Evolutionary conservation across 2,888 invertebrate genomes (phyloP), one percentile per base, ranked within the genome.

Genomic region (Xylota sylvarum): DNA sequence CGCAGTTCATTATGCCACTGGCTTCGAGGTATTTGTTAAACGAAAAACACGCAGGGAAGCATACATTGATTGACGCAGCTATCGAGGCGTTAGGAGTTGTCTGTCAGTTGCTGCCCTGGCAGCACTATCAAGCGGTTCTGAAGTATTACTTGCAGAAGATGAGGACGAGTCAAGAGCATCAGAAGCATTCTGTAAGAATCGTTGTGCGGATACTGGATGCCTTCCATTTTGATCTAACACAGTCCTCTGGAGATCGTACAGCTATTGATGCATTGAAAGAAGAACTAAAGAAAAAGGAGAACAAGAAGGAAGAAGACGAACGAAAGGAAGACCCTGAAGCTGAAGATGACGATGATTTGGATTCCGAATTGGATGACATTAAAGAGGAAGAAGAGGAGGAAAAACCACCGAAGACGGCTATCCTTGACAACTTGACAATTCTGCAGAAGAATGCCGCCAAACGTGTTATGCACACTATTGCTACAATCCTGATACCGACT

Each of bases 151-250:
- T 99, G 40, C 94, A 94, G 73, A 95, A 96, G 92, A 93, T 99
- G 91, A 94, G 96, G 0, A 93, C 94, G 62, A 94, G 95, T 7
- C 92, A 94, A 0, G 96, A 96, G 43, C 95, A 95, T 90, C 98
- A 98, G 90, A 97, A 96, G 89, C 97, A 98, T 89, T 93, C 96
- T 77, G 96, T 98, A 7, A 94, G 96, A 74, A 94, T 97, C 74
- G 93, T 96, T 12, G 95, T 96, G 0, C 95, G 95, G 0, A 95
- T 99, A 83, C 93, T 99, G 87, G 97, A 98, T 91, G 95, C 96
- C 0, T 99, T 98, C 90, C 98, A 98, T 93, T 99, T 96, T 92
- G 97, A 98, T 93, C 93, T 98, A 62, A 94, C 94, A 0, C 95
- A 95, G 90, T 94, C 94, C 5, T 91, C 93, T 70, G 88, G 88